These are phyloP conservation scores for Marcusenius ussheri DNA, from an alignment of 2,113 vertebrate genomes.

Conservation along the genomic window DNA sequence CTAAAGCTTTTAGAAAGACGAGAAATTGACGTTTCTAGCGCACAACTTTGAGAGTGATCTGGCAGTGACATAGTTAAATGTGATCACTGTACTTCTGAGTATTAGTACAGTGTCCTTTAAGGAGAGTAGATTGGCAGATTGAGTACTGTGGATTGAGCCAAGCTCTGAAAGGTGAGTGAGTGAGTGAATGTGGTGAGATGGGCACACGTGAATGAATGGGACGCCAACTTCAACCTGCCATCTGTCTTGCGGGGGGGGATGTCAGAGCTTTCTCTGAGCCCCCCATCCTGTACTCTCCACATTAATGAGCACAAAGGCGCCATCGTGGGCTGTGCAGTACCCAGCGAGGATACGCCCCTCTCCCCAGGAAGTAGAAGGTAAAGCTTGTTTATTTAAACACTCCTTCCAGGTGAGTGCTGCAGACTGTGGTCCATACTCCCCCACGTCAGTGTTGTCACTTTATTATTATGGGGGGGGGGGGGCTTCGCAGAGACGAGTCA, in stretches of 20 bases:
- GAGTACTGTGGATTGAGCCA: not conserved
- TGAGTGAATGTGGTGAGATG: not conserved
- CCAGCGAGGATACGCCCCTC: not conserved
- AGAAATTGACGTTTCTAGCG: not conserved
- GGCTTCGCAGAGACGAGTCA: constrained; percentile 46
- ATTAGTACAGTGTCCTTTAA: not conserved
- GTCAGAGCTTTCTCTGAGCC: not conserved
- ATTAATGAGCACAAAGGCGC: not conserved
- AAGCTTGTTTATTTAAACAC: not conserved
- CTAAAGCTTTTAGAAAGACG: not conserved
- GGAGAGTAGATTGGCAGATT: no score
- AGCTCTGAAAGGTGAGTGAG: not conserved
- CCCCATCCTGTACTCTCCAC: not conserved
- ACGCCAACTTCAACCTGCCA: not conserved
- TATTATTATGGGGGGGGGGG: no score
- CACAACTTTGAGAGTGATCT: not conserved
- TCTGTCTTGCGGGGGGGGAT: not conserved
- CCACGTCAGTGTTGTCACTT: not conserved
- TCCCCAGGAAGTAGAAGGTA: not conserved
- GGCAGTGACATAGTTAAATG: not conserved
- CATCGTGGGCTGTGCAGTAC: not conserved
- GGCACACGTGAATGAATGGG: not conserved
- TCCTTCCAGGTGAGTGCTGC: not conserved
- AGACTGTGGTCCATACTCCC: not conserved
- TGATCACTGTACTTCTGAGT: not conserved